A percentile compares a stretch with the other conserved stretches of the same genome.
Conservation (phyloP, 2,797 vertebrate genomes). For the Enteromius radiatus region DNA sequence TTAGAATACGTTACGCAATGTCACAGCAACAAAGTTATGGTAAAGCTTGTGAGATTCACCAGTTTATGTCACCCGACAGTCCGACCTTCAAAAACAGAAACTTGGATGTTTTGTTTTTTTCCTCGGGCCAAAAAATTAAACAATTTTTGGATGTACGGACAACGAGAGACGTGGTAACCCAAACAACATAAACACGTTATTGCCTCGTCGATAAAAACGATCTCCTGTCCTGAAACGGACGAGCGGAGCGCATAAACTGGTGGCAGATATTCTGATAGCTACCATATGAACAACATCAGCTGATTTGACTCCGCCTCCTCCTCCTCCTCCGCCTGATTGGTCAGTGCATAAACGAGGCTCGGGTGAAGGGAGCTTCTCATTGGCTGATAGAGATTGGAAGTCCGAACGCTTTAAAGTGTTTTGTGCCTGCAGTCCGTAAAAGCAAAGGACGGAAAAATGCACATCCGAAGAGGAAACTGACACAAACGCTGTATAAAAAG, state of each 20-base stretch:
- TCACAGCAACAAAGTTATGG: conserved; percentile 82
- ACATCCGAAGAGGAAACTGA: conserved; percentile 72
- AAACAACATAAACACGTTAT: conserved; percentile 56
- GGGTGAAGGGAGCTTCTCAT: conserved; percentile 62
- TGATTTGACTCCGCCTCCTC: conserved; percentile 57
- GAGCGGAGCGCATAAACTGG: conserved; percentile 86
- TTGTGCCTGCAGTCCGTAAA: conserved; percentile 30
- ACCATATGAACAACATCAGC: conserved; percentile 71
- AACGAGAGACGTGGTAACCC: conserved; percentile 2
- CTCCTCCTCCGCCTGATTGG: conserved; percentile 72
- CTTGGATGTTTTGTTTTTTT: not conserved
- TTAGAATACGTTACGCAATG: conserved; percentile 81
- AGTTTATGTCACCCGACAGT: conserved; percentile 79
- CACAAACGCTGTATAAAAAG: conserved; percentile 75
- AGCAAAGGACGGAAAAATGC: conserved; percentile 24
- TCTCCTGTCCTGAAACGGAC: conserved; percentile 68
- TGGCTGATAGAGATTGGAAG: conserved; percentile 33
- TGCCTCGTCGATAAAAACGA: conserved; percentile 55
- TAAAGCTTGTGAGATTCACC: conserved; percentile 79
- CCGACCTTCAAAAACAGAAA: conserved; percentile 55
- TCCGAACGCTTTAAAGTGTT: conserved; percentile 41
- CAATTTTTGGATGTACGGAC: conserved; percentile 37
- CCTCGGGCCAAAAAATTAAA: not conserved
- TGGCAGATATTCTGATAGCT: conserved; percentile 72
- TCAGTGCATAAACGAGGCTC: conserved; percentile 83